Percentiles rank a stretch among this genome's conserved stretches.
These are phyloP conservation scores for Rhaphigaster nebulosa DNA, from an alignment of 2,888 invertebrate species.

Conservation along the genomic window DNA sequence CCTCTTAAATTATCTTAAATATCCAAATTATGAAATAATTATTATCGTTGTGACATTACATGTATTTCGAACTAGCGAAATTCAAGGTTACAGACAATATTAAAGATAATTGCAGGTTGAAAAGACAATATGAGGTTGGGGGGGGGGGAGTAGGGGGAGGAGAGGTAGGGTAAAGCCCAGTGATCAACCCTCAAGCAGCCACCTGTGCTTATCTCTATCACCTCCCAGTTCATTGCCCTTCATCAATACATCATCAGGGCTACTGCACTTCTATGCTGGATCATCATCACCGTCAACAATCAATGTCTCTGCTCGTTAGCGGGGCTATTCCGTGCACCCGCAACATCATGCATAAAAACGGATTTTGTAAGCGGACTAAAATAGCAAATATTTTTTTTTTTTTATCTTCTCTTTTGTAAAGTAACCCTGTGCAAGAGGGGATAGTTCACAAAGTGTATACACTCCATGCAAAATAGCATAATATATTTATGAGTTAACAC, in stretches of 20 bases:
- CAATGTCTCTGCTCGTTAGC: neutral
- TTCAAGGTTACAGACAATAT: neutral
- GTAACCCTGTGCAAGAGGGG: too few species aligned
- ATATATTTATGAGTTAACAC: too few species aligned
- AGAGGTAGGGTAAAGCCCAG: neutral
- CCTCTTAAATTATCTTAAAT: too few species aligned
- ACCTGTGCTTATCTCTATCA: neutral
- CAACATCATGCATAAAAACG: neutral
- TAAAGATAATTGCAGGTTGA: neutral
- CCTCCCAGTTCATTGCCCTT: neutral
- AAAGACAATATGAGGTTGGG: neutral
- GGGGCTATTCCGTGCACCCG: neutral
- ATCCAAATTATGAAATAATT: too few species aligned
- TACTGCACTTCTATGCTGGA: neutral
- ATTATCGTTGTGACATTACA: too few species aligned
- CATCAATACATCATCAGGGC: slow-evolving; percentile 17
- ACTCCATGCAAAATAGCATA: too few species aligned
- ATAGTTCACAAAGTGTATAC: too few species aligned
- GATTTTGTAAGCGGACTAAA: too few species aligned
- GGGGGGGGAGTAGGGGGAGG: neutral
- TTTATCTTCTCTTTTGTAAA: too few species aligned
- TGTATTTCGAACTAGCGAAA: neutral
- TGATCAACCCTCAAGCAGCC: neutral
- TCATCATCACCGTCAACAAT: neutral
- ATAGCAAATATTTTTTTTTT: too few species aligned